Conservation (phyloP, 2,113 vertebrate genomes). For the Tragelaphus strepsiceros region DNA sequence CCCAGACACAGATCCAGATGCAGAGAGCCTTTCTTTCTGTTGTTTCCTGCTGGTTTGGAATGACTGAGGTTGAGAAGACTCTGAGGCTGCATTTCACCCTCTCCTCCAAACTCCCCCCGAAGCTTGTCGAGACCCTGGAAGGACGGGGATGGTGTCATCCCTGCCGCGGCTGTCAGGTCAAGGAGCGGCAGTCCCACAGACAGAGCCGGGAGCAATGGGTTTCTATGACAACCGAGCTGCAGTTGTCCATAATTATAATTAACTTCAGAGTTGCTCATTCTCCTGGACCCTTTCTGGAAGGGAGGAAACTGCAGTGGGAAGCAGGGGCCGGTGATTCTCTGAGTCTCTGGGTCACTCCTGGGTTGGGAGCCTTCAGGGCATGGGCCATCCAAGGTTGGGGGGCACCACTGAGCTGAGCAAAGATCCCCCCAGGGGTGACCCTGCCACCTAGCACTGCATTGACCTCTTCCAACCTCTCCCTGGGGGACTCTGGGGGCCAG, state of each 20-base stretch:
- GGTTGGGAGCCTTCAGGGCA: not conserved
- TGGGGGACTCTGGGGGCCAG: not conserved
- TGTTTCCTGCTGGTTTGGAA: not conserved
- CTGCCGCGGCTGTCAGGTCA: not conserved
- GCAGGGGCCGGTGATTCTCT: accelerated
- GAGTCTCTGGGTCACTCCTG: not conserved
- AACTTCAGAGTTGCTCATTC: constrained; percentile 61
- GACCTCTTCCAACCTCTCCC: not conserved
- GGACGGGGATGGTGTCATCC: not conserved
- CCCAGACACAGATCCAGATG: accelerated
- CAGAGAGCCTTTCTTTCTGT: not conserved
- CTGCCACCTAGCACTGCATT: accelerated
- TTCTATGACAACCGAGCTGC: constrained; percentile 78
- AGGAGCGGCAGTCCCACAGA: not conserved
- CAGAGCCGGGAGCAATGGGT: not conserved
- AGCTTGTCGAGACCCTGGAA: not conserved
- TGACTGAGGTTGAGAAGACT: not conserved
- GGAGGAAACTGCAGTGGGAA: not conserved
- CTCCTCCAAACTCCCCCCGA: not conserved
- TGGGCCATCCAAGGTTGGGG: not conserved
- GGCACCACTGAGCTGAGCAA: not conserved
- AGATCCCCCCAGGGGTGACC: not conserved
- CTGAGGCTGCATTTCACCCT: too few species aligned
- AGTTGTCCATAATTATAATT: constrained; percentile 75
- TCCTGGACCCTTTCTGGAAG: constrained; percentile 48